These are phyloP conservation scores for Pelagia noctiluca DNA, from an alignment of 30 jellyfish, hydroid and myxozoan genomes.

Conservation along the genomic window DNA sequence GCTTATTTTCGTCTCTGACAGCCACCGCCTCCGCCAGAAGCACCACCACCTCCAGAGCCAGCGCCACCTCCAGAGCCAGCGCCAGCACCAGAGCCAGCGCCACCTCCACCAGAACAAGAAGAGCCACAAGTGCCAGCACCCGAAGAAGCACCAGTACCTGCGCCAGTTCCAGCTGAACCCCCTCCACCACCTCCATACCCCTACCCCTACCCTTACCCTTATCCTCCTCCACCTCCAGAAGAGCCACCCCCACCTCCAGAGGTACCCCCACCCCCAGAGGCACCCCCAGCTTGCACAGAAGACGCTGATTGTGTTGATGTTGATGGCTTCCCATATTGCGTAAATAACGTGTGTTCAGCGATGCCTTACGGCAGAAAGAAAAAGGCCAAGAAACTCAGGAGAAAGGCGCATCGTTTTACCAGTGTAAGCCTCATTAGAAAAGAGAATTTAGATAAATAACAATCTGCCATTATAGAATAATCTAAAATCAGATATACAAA, in stretches of 20 bases:
- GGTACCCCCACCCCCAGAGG: conserved; percentile 2
- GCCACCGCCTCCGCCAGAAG: conserved; percentile 20
- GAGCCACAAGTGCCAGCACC: conserved; percentile 41
- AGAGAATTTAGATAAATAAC: too few species aligned
- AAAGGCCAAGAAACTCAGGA: neutral
- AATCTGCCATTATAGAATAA: too few species aligned
- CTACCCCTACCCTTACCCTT: conserved; percentile 17
- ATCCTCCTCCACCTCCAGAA: conserved; percentile 17
- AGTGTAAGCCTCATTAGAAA: too few species aligned
- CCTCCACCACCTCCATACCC: conserved; percentile 41
- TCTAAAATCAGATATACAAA: too few species aligned
- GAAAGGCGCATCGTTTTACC: neutral
- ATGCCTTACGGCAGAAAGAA: conserved; percentile 1
- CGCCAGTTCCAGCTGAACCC: conserved; percentile 34
- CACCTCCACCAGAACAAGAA: conserved; percentile 18
- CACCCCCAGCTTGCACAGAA: conserved; percentile 4
- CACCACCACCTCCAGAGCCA: conserved; percentile 39
- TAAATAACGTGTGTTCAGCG: neutral
- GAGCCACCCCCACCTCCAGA: conserved; percentile 11
- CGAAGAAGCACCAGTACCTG: conserved; percentile 40
- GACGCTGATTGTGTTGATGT: neutral
- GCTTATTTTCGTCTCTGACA: too few species aligned
- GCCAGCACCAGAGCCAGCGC: conserved; percentile 34
- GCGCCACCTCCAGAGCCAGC: conserved; percentile 46
- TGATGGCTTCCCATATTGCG: conserved; percentile 4